phyloP scores from a whole-genome alignment of 2,888 invertebrate species.

The Lycia hirtaria region DNA sequence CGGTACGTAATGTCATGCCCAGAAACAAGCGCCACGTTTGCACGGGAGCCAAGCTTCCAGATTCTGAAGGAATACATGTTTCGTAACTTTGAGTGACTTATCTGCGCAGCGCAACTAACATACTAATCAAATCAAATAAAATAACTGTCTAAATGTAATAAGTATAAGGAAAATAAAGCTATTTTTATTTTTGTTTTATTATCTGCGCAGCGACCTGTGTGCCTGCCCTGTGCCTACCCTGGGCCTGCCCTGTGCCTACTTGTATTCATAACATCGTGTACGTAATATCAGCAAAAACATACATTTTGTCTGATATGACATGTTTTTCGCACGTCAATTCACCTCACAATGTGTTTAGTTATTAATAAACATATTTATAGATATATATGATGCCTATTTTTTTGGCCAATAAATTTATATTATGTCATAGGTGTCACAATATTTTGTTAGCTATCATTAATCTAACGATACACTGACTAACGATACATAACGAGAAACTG shows the following conservation, averaged over 20 bases:
- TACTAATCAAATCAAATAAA: too few relatives aligned
- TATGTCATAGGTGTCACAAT: neutral
- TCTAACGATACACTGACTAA: neutral
- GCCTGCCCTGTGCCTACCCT: too few relatives aligned
- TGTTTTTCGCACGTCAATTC: slow-evolving; percentile 1
- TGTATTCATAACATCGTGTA: neutral
- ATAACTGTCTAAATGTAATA: too few relatives aligned
- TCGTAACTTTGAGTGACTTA: neutral
- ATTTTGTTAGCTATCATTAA: neutral
- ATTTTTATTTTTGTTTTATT: too few relatives aligned
- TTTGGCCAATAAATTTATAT: neutral
- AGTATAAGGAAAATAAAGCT: too few relatives aligned
- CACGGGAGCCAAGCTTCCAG: too few relatives aligned
- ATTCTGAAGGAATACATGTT: too few relatives aligned
- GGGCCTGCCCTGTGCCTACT: too few relatives aligned
- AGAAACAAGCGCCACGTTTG: too few relatives aligned
- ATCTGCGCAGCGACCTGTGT: neutral
- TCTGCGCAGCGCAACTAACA: neutral
- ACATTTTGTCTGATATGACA: neutral
- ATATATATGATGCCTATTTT: neutral
- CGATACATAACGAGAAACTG: too few relatives aligned
- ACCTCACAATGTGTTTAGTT: neutral
- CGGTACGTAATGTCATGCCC: too few relatives aligned
- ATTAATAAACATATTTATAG: neutral
- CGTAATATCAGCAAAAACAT: neutral